These are phyloP conservation scores for Pitangus sulphuratus DNA, from an alignment of 2,797 vertebrate genomes.

Conservation along the genomic window DNA sequence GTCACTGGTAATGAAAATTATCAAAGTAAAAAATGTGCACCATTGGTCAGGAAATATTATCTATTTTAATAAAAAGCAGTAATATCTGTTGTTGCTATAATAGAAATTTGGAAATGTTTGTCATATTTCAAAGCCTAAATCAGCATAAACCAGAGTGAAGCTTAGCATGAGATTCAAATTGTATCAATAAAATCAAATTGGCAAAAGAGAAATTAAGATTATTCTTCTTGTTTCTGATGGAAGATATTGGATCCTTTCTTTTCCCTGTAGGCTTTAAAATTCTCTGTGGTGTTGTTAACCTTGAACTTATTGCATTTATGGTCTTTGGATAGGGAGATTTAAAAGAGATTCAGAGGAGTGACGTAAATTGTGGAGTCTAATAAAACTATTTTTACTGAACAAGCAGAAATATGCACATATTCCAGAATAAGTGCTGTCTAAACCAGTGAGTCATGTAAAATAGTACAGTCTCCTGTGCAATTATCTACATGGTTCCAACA, in stretches of 20 bases:
- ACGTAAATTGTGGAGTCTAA: not conserved
- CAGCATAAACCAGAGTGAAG: not conserved
- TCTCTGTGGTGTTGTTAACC: constrained; percentile 17
- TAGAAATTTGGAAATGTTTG: not conserved
- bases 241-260: not conserved
- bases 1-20: not conserved
- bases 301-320: constrained; percentile 28
- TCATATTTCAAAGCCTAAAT: not conserved
- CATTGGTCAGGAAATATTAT: not conserved
- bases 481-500: not conserved
- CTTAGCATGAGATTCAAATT: not conserved
- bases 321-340: not conserved
- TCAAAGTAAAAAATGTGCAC: not conserved
- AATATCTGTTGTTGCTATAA: not conserved
- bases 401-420: not conserved
- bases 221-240: not conserved
- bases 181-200: not conserved
- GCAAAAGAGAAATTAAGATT: not conserved
- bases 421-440: not conserved
- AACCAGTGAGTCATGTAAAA: constrained; percentile 36
- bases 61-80: not conserved
- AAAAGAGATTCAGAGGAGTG: constrained; percentile 19
- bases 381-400: constrained; percentile 26
- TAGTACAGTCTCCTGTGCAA: not conserved
- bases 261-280: not conserved